These are phyloP conservation scores for Gallinago jamesoni DNA, from an alignment of 2,113 vertebrate genomes.

Conservation along the genomic window DNA sequence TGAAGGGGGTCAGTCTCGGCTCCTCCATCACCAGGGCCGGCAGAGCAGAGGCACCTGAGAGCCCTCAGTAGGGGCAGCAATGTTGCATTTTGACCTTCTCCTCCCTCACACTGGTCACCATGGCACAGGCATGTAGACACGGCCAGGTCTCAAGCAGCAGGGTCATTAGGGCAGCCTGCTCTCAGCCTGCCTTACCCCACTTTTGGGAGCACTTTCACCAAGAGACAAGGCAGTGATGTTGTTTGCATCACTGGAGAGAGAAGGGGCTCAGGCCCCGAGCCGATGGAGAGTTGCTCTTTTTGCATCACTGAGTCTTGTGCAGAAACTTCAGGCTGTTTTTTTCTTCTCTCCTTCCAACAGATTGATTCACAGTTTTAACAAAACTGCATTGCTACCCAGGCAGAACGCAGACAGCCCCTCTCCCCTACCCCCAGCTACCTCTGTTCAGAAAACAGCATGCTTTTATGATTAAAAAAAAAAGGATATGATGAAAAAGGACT, in stretches of 20 bases:
- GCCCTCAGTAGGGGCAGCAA: not conserved
- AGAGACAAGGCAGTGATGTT: not conserved
- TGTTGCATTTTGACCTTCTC: not conserved
- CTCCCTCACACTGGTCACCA: accelerated
- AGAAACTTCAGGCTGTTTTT: not conserved
- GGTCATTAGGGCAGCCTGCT: not conserved
- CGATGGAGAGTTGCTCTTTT: not conserved
- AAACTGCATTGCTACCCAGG: not conserved
- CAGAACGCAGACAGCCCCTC: not conserved
- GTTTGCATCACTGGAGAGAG: not conserved
- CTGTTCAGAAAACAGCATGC: not conserved
- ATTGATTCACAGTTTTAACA: not conserved
- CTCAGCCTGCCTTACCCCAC: accelerated
- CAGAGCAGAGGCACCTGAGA: not conserved
- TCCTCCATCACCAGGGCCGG: not conserved
- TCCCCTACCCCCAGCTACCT: not conserved
- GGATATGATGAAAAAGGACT: not conserved
- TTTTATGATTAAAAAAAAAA: not conserved
- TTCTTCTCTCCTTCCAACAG: not conserved
- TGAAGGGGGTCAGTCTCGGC: not conserved
- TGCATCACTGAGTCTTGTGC: not conserved
- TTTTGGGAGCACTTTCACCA: not conserved
- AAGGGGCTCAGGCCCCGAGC: accelerated
- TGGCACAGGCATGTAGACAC: not conserved
- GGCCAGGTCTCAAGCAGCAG: not conserved